Evolutionary conservation across 2,113 vertebrate genomes (phyloP).

Genomic region (Uria lomvia): DNA sequence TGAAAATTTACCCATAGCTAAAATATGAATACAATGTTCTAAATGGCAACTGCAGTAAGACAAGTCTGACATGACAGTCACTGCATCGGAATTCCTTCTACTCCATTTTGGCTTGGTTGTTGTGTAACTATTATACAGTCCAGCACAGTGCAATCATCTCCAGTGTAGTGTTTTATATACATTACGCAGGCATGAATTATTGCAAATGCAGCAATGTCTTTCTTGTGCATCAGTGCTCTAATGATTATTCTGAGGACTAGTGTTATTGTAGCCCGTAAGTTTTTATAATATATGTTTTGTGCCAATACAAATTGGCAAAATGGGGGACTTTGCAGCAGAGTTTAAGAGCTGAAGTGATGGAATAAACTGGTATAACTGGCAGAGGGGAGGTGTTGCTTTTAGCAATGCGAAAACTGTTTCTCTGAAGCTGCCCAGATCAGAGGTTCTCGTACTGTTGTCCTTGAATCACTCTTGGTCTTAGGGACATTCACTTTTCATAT

Average conservation of each 20-base stretch:
- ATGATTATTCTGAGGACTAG: background rate
- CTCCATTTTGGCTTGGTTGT: background rate
- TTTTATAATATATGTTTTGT: background rate
- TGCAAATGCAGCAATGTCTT: background rate
- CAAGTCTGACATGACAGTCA: background rate
- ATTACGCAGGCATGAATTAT: background rate
- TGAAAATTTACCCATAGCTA: background rate
- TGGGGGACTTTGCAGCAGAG: background rate
- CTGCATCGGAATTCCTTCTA: background rate
- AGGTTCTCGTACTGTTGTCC: background rate
- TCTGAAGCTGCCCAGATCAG: background rate
- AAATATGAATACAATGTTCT: background rate
- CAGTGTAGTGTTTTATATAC: background rate
- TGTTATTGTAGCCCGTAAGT: background rate
- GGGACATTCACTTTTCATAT: background rate
- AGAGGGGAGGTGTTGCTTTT: background rate
- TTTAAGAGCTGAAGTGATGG: background rate
- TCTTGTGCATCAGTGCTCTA: background rate
- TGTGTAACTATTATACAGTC: background rate
- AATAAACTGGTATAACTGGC: background rate
- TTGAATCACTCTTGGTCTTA: background rate
- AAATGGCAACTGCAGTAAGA: background rate
- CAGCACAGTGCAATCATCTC: background rate
- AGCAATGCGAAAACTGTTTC: background rate
- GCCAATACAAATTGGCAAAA: background rate